phyloP scores from a whole-genome alignment of 2,888 invertebrate species.

The Drosophila leonis region DNA sequence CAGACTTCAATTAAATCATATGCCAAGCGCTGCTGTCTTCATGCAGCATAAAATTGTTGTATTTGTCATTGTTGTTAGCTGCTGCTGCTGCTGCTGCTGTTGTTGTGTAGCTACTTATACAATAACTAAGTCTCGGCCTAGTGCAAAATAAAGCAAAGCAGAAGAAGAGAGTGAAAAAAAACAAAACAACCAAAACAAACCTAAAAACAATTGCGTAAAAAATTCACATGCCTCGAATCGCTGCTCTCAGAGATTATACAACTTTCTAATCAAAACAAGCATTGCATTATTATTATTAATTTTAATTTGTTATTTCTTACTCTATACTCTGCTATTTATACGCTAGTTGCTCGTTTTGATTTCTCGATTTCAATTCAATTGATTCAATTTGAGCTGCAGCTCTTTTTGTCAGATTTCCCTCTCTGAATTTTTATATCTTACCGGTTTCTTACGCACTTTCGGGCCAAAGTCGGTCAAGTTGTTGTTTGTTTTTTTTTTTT shows the following conservation, averaged over 20 bases:
- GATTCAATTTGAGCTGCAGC: slow-evolving; percentile 46
- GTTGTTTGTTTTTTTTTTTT: neutral
- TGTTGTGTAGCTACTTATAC: slow-evolving; percentile 47
- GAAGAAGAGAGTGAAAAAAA: slow-evolving; percentile 1
- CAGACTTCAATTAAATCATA: slow-evolving; percentile 75
- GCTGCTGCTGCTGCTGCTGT: slow-evolving; percentile 6
- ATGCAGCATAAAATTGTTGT: slow-evolving; percentile 60
- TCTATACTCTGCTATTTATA: slow-evolving; percentile 21
- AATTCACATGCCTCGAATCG: slow-evolving; percentile 70
- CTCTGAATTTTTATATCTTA: slow-evolving; percentile 8
- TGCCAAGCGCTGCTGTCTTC: slow-evolving; percentile 60
- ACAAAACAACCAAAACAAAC: slow-evolving; percentile 37
- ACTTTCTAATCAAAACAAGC: slow-evolving; percentile 77
- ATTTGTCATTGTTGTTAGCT: slow-evolving; percentile 36
- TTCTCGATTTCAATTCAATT: slow-evolving; percentile 49
- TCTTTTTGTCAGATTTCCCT: neutral
- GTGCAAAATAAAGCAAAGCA: slow-evolving; percentile 29
- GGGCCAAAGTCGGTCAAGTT: slow-evolving; percentile 38
- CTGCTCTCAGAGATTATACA: slow-evolving; percentile 68
- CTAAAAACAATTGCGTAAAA: slow-evolving; percentile 64
- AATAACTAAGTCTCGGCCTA: slow-evolving; percentile 44
- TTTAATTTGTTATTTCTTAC: slow-evolving; percentile 9
- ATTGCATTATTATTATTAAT: slow-evolving; percentile 57
- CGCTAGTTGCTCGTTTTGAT: slow-evolving; percentile 22
- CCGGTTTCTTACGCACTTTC: slow-evolving; percentile 49